Evolutionary conservation across 2,113 vertebrate species (phyloP), one percentile per base, ranked within the genome.

Genomic region (Chloropsis hardwickii): DNA sequence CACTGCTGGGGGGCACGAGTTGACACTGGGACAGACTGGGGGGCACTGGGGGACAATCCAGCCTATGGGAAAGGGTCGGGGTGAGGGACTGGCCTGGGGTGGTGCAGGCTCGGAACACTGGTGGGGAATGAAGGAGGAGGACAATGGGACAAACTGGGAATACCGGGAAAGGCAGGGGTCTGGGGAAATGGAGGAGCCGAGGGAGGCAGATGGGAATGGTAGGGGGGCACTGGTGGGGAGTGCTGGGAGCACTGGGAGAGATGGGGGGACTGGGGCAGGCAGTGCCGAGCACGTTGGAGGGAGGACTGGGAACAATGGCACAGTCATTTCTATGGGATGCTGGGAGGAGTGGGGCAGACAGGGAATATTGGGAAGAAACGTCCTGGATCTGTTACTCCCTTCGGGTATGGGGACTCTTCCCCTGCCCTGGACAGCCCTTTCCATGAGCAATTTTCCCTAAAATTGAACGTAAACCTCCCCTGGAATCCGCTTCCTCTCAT

Each of bases 261-360:
- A 6, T 21, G 18, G 20, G n/a, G 14, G 6, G 14, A 9, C 27
- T 37, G 62, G 70, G 37, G 9, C 15, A 37, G 53, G 25, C 4
- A 24, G 31, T 2, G 11, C 13, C 9, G 12, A 45, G 23, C 9
- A 9, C 22, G 24, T 29, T 57, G 42, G 14, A 50, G 35, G n/a
- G 16, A 18, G 24, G 22, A 8, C 14, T 39, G 64, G 28, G 56
- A 65, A 4, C 14, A 14, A 3, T 16, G 56, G 33, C 24, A 42
- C 16, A 27, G 37, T 14, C 2, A 1, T 5, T 58, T 2, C 44
- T 13, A 1, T 19, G 77, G 42, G 35, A 3, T 22, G 7, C 6
- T 57, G 69, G 57, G 27, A 23, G 33, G 15, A 27, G 12, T 44
- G 76, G 54, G 24, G 14, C 24, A 58, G 27, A 12, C 12, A 8